Evolutionary conservation across 1,140 invertebrate genomes (phyloP), one percentile per base, ranked within the genome.

Genomic region (Camponotus pennsylvanicus): DNA sequence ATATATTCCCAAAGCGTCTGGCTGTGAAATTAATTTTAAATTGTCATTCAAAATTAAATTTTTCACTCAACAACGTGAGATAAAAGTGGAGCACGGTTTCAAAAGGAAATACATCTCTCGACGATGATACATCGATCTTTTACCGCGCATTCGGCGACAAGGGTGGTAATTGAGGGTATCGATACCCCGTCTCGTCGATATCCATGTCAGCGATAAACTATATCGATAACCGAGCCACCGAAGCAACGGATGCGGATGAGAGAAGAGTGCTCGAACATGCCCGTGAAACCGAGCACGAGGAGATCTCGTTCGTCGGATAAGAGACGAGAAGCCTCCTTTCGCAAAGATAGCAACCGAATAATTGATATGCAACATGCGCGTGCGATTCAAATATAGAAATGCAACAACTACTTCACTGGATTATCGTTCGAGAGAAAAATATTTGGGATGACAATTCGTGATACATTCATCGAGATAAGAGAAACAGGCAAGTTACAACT

Each of bases 131-230:
- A n/a, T 18, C 55, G 73, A 59, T 89, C 88, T 73, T 75, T 85
- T 69, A 71, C 61, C 80, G 15, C 59, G 55, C 63, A 89, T 88
- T 86, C 84, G 40, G 40, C 52, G 73, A 63, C 70, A 52, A 89
- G 57, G 71, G 64, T 73, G 69, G 85, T 73, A 83, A 83, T 83
- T 75, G 69, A 18, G 13, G 15, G 15, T 34, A 82, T 83, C 79
- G 55, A 80, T 80, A 80, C 34, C 64, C 3, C 27, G 27, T 40
- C 27, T 27, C 42, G 40, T 42, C 40, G 84, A 73, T 89, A 69
- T 90, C 85, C 87, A 87, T 88, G 70, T 88, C 73, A 52, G 8
- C 67, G 88, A 89, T 88, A 89, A 89, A 78, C 49, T 73, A 71
- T 89, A 87, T 85, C 86, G 88, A 87, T 89, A 86, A 85, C 69